A percentile compares a stretch with the other conserved stretches of the same genome.
phyloP scores from a whole-genome alignment of 1,140 invertebrate genomes.

The Zaprionus kolodkinae region DNA sequence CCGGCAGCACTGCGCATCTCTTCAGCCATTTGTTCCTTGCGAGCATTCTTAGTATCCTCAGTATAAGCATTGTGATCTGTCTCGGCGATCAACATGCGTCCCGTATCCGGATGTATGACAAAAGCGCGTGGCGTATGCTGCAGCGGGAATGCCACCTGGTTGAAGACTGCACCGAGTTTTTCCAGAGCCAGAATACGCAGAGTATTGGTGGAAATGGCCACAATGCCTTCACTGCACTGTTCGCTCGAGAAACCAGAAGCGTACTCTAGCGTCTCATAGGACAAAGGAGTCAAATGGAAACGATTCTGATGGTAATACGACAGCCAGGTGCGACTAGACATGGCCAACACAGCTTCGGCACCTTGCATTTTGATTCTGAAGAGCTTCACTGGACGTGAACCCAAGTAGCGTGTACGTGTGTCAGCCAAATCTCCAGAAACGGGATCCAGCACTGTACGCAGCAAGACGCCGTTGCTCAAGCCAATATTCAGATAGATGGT shows the following conservation, averaged over 20 bases:
- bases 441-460: constrained; percentile 97
- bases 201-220: constrained; percentile 99
- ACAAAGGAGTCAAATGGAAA: constrained; percentile 97
- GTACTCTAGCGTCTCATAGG: constrained; percentile 98
- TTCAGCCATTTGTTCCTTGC: constrained; percentile 92
- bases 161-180: constrained; percentile 99
- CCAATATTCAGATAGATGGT: constrained; percentile 99
- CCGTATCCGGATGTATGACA: constrained; percentile 96
- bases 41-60: constrained; percentile 96
- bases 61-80: constrained; percentile 99
- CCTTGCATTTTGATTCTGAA: constrained; percentile 98
- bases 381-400: constrained; percentile 97
- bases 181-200: constrained; percentile 98
- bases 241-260: constrained; percentile 95
- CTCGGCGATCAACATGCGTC: constrained; percentile 96
- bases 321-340: constrained; percentile 99
- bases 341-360: constrained; percentile 97
- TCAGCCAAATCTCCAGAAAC: constrained; percentile 98
- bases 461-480: constrained; percentile 97
- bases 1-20: constrained; percentile 97
- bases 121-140: constrained; percentile 99
- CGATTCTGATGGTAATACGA: constrained; percentile 99
- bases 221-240: constrained; percentile 99
- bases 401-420: constrained; percentile 97
- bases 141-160: constrained; percentile 95